Evolutionary conservation across 2,113 vertebrate species (phyloP), one percentile per base, ranked within the genome.

Genomic region (Spea bombifrons): DNA sequence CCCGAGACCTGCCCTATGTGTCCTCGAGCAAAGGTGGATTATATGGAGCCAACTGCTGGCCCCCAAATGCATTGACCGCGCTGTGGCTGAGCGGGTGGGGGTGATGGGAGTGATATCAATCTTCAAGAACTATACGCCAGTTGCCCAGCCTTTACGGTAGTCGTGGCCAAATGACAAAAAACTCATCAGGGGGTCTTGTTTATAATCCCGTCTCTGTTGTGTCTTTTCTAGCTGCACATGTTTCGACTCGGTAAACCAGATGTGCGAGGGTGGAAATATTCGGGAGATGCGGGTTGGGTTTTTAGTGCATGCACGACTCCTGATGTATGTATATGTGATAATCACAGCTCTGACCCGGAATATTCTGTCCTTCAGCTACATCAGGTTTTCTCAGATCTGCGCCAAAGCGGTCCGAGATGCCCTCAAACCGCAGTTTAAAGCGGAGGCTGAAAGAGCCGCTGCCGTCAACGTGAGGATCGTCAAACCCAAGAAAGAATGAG

Each of bases 351-450:
- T 53, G 50, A 53, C 50, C 7, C 50, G 10, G 50, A 30, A 53
- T 53, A 53, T 53, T 59, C 15, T 59, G 10, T 59, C 8, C 50
- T 48, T 63, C 75, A 97, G 95, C 85, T 98, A 98, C 88, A 97
- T 97, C 86, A 94, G 95, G 0, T 98, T 92, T 82, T 98, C 96
- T 1, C 90, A 95, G 79, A 94, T 99, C 87, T 99, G 97, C 45
- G 97, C 97, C 0, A 91, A 82, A 68, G 96, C 85, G 0, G 92
- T 99, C 8, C 85, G 97, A 0, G 93, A 93, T 0, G 96, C 97
- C 0, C 75, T 99, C 82, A 99, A 99, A 86, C 91, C 95, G 0
- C 90, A 94, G 84, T 86, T 92, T 83, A 92, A 88, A 74, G 71
- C 81, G 0, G 94, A 92, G 8, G 96, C 95, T 0, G 44, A 96